Evolutionary conservation across 2,888 invertebrate genomes (phyloP).

Genomic region (Amiota communis): DNA sequence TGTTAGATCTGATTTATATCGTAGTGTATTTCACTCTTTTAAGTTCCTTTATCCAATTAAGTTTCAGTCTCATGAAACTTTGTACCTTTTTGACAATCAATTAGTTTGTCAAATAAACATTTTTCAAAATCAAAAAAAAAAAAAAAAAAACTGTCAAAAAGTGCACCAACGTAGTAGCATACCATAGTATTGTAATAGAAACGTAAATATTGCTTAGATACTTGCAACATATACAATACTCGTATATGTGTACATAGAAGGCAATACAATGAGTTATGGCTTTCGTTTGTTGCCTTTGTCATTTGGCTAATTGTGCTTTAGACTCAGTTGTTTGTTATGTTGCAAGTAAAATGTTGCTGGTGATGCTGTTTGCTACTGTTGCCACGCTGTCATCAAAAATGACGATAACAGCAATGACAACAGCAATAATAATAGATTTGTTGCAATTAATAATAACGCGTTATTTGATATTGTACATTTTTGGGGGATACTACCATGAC

Average conservation of each 20-base stretch:
- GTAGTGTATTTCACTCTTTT: no score
- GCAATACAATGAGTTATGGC: conserved; percentile 21
- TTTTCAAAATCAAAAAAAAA: background rate
- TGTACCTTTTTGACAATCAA: conserved; percentile 35
- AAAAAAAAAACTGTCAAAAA: conserved; percentile 34
- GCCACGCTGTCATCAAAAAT: conserved; percentile 29
- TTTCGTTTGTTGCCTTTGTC: conserved; percentile 53
- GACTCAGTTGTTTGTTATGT: conserved; percentile 46
- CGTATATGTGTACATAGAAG: background rate
- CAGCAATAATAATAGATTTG: conserved; percentile 52
- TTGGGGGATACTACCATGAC: background rate
- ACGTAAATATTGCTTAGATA: conserved; percentile 43
- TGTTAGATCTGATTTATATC: no score
- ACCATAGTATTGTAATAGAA: no score
- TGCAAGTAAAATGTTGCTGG: background rate
- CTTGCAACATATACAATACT: conserved; percentile 33
- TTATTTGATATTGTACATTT: conserved; percentile 17
- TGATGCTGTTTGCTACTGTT: conserved; percentile 35
- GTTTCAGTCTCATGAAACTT: conserved; percentile 2
- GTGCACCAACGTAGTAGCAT: background rate
- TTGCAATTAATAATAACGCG: conserved; percentile 56
- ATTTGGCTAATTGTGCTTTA: conserved; percentile 63
- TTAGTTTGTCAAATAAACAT: conserved; percentile 5
- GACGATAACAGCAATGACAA: background rate
- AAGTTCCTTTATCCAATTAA: background rate